Percentiles rank a stretch among this genome's conserved stretches.
Evolutionary conservation across 2,797 vertebrate genomes (phyloP).

Genomic region (Crenuchus spilurus): DNA sequence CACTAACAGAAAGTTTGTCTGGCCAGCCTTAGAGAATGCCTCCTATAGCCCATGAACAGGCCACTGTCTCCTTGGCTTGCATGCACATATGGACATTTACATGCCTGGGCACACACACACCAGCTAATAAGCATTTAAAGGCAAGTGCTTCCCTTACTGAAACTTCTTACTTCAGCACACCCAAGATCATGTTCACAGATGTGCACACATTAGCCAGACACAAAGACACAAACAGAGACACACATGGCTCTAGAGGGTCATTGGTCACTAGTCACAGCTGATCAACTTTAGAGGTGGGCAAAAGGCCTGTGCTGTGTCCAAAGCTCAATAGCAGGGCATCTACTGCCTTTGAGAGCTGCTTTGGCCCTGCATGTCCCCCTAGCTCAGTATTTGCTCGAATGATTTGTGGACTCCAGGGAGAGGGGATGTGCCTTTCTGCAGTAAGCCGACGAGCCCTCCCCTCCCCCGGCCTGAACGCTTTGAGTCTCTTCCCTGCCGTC

Average conservation of each 20-base stretch:
- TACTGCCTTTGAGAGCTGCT: slow-evolving; percentile 54
- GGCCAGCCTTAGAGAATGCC: slow-evolving; percentile 47
- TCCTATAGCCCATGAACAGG: slow-evolving; percentile 60
- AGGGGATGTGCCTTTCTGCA: slow-evolving; percentile 64
- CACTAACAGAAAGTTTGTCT: slow-evolving; percentile 60
- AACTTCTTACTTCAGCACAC: slow-evolving; percentile 29
- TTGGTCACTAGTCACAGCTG: slow-evolving; percentile 27
- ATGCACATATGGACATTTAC: slow-evolving; percentile 24
- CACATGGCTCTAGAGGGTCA: slow-evolving; percentile 15
- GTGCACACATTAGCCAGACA: slow-evolving; percentile 35
- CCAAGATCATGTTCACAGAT: slow-evolving; percentile 36
- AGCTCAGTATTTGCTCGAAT: slow-evolving; percentile 66
- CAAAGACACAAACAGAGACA: slow-evolving; percentile 21
- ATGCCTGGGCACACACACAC: slow-evolving; percentile 23
- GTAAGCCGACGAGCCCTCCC: slow-evolving; percentile 64
- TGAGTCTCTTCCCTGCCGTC: slow-evolving; percentile 78
- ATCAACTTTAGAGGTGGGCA: slow-evolving; percentile 53
- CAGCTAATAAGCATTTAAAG: neutral
- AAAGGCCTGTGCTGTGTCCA: slow-evolving; percentile 65
- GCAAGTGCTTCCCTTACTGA: slow-evolving; percentile 9
- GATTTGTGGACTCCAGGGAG: slow-evolving; percentile 76
- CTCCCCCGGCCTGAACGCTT: slow-evolving; percentile 70
- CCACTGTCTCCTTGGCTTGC: slow-evolving; percentile 40
- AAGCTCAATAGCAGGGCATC: slow-evolving; percentile 62
- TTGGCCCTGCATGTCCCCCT: slow-evolving; percentile 61